Percentiles rank a stretch among this genome's conserved stretches.
phyloP scores from a whole-genome alignment of 1,140 invertebrate genomes.

The Agrilus planipennis region DNA sequence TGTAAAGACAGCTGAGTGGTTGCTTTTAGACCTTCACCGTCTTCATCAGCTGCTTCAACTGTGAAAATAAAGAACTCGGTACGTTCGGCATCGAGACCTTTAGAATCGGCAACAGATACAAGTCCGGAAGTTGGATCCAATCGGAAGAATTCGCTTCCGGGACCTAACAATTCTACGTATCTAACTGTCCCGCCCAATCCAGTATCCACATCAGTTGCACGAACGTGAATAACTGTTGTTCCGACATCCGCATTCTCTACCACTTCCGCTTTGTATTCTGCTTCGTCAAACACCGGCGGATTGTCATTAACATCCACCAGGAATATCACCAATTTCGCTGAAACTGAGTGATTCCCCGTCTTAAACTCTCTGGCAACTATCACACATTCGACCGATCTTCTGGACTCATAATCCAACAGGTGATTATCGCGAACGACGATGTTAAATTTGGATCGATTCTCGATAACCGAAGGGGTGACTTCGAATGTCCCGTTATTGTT shows the following conservation, averaged over 20 bases:
- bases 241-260: slow-evolving; percentile 69
- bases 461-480: slow-evolving; percentile 75
- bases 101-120: slow-evolving; percentile 60
- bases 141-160: slow-evolving; percentile 58
- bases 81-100: slow-evolving; percentile 72
- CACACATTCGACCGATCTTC: slow-evolving; percentile 60
- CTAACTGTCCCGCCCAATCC: slow-evolving; percentile 41
- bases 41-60: slow-evolving; percentile 75
- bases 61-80: slow-evolving; percentile 61
- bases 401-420: slow-evolving; percentile 70
- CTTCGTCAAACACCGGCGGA: slow-evolving; percentile 62
- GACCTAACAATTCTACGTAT: slow-evolving; percentile 63
- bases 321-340: slow-evolving; percentile 63
- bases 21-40: slow-evolving; percentile 63
- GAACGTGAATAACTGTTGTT: slow-evolving; percentile 59
- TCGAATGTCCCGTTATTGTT: slow-evolving; percentile 82
- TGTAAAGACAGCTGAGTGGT: slow-evolving; percentile 59
- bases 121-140: slow-evolving; percentile 68
- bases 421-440: slow-evolving; percentile 72
- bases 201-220: slow-evolving; percentile 64
- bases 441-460: slow-evolving; percentile 64
- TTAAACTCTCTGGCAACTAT: slow-evolving; percentile 70
- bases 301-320: slow-evolving; percentile 87
- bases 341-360: slow-evolving; percentile 56
- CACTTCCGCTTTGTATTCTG: slow-evolving; percentile 59